Conservation (phyloP, 2,888 invertebrate species). For the Tetragnatha montana region DNA sequence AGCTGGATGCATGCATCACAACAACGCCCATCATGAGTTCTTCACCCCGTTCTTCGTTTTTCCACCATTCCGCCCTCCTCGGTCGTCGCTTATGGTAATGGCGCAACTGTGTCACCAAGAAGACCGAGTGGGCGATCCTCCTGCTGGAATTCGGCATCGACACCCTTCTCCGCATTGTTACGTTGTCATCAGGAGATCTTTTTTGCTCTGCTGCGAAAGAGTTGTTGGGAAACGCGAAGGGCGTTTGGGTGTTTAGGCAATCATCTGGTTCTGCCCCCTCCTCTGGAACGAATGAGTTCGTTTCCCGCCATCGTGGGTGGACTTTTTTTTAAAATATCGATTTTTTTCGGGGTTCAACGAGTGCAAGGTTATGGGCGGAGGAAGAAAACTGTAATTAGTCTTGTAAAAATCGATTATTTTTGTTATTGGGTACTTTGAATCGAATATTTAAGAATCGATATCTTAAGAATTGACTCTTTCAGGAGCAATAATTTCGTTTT, state of each 20-base stretch:
- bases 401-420: conserved; percentile 1
- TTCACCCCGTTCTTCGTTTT: background rate
- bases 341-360: background rate
- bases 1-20: background rate
- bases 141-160: conserved; percentile 45
- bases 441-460: too few relatives aligned
- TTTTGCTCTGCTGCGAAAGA: conserved; percentile 4
- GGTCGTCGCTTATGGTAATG: conserved; percentile 46
- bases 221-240: conserved; percentile 18
- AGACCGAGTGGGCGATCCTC: conserved; percentile 7
- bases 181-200: conserved; percentile 53
- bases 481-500: too few relatives aligned
- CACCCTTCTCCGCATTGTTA: conserved; percentile 65
- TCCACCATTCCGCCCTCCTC: conserved; percentile 13
- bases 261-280: conserved; percentile 24
- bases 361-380: conserved; percentile 10
- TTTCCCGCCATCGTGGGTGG: conserved; percentile 7
- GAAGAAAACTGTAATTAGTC: background rate
- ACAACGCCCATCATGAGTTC: conserved; percentile 3
- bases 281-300: conserved; percentile 48
- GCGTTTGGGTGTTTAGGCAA: conserved; percentile 39
- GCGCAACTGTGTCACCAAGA: conserved; percentile 56
- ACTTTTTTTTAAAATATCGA: background rate
- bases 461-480: too few relatives aligned
- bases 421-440: background rate